Evolutionary conservation across 2,888 invertebrate species (phyloP).

Genomic region (Suillia variegata): DNA sequence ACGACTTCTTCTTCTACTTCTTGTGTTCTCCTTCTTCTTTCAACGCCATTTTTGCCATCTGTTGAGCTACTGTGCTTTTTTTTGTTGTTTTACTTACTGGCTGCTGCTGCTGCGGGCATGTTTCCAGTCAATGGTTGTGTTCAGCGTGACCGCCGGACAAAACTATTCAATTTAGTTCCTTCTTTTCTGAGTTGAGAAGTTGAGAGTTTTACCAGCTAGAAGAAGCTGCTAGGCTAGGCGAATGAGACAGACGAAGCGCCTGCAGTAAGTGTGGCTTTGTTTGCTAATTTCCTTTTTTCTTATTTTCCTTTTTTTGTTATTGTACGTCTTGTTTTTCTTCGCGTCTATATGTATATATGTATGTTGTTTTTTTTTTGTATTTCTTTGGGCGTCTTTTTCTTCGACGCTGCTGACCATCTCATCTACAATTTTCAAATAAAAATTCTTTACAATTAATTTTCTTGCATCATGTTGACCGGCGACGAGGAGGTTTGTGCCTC

Average conservation of each 20-base stretch:
- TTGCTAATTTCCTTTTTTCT: slow-evolving; percentile 40
- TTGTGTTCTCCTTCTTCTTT: not conserved
- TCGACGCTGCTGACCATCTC: slow-evolving; percentile 20
- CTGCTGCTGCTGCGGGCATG: too few species aligned
- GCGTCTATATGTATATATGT: too few species aligned
- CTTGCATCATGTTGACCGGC: slow-evolving; percentile 6
- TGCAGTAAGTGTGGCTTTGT: slow-evolving; percentile 33
- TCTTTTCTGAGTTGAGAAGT: slow-evolving; percentile 5
- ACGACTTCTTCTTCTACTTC: too few species aligned
- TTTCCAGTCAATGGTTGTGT: not conserved
- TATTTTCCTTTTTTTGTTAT: too few species aligned
- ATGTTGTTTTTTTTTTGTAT: not conserved
- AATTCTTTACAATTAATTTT: slow-evolving; percentile 38
- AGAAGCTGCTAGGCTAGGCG: too few species aligned
- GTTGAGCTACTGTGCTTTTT: slow-evolving; percentile 3
- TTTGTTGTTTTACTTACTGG: not conserved
- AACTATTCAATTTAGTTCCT: slow-evolving; percentile 22
- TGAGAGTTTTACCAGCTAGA: too few species aligned
- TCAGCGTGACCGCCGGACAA: slow-evolving; percentile 4
- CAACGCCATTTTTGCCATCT: slow-evolving; percentile 1
- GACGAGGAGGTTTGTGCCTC: not conserved
- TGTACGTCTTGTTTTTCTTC: not conserved
- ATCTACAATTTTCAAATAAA: slow-evolving; percentile 38
- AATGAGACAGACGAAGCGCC: too few species aligned
- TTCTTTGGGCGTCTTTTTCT: slow-evolving; percentile 1